Percentiles rank a stretch among this genome's conserved stretches.
Evolutionary conservation across 1,140 invertebrate species (phyloP).

Genomic region (Apis florea): DNA sequence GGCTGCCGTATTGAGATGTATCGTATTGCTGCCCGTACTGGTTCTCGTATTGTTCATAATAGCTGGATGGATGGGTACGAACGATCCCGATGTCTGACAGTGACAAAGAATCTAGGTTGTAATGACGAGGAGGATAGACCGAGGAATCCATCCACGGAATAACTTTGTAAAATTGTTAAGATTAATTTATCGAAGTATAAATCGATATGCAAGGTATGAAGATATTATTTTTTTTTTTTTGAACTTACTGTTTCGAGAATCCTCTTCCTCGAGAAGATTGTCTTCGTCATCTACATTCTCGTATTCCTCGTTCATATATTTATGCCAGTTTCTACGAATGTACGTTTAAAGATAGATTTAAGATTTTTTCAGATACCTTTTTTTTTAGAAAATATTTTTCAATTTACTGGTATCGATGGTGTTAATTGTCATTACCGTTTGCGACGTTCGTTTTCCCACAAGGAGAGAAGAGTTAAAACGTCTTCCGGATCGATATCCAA

Average conservation of each 20-base stretch:
- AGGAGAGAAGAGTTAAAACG: constrained; percentile 70
- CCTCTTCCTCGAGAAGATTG: constrained; percentile 69
- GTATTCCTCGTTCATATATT: constrained; percentile 70
- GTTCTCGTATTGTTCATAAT: constrained; percentile 70
- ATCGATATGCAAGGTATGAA: too few relatives aligned
- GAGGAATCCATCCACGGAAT: constrained; percentile 68
- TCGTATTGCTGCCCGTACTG: constrained; percentile 69
- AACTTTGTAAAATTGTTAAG: constrained; percentile 20
- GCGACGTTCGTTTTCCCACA: constrained; percentile 74
- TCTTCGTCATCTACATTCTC: constrained; percentile 68
- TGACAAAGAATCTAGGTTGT: constrained; percentile 58
- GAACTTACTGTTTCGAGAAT: constrained; percentile 60
- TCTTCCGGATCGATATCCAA: constrained; percentile 75
- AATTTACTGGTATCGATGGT: too few relatives aligned
- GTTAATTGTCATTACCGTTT: constrained; percentile 53
- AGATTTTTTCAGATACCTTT: too few relatives aligned
- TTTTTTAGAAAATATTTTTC: too few relatives aligned
- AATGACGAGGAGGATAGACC: constrained; percentile 63
- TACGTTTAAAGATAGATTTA: not conserved
- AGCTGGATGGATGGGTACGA: constrained; percentile 67
- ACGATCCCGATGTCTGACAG: constrained; percentile 70
- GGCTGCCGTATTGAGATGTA: constrained; percentile 60
- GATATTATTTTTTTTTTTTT: not conserved
- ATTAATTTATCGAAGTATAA: not conserved
- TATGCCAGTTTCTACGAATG: constrained; percentile 67